phyloP scores from a whole-genome alignment of 2,797 vertebrate species.

The Calcarius lapponicus region DNA sequence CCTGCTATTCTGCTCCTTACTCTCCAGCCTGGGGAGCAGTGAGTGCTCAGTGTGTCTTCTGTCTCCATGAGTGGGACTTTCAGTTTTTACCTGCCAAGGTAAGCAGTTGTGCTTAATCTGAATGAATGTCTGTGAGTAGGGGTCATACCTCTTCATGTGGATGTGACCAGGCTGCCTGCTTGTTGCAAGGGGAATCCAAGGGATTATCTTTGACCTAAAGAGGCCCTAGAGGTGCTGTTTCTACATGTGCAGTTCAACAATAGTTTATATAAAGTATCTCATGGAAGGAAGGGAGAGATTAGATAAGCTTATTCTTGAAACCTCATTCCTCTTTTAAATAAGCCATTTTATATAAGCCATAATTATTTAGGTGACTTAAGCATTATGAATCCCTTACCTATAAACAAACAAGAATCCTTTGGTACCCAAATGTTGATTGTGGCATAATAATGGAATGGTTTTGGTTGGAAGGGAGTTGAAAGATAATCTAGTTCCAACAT shows the following conservation, averaged over 20 bases:
- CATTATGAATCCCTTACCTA: neutral
- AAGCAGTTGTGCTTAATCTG: neutral
- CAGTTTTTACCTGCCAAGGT: neutral
- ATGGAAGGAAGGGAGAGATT: neutral
- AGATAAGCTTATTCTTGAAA: neutral
- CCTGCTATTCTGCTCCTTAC: neutral
- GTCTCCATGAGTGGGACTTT: neutral
- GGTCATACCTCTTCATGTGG: neutral
- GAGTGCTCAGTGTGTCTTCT: neutral
- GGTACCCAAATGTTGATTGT: neutral
- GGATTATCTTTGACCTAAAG: neutral
- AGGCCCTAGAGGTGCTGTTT: neutral
- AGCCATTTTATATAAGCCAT: neutral
- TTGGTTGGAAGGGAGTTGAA: neutral
- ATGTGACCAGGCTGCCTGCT: neutral
- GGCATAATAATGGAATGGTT: neutral
- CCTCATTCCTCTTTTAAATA: neutral
- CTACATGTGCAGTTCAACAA: neutral
- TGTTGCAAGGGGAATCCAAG: neutral
- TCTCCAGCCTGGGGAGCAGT: neutral
- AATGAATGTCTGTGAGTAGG: neutral
- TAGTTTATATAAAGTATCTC: neutral
- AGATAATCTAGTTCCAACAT: neutral
- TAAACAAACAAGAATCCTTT: neutral
- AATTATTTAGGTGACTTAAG: neutral